Conservation (phyloP, 2,888 invertebrate genomes). For the Platerodrilus igneus region DNA sequence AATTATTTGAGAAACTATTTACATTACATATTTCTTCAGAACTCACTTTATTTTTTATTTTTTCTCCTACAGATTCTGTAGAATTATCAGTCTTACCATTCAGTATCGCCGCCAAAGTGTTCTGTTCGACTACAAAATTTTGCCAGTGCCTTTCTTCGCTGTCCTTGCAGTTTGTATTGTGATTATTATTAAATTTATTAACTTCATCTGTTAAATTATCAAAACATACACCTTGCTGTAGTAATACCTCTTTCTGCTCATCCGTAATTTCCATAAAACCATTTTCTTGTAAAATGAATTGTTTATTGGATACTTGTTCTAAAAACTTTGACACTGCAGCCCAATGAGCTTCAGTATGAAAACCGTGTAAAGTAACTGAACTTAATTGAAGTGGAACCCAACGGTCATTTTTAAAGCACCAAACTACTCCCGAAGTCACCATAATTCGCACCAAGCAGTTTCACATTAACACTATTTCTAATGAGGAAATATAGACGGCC, state of each 20-base stretch:
- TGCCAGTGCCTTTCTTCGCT: conserved; percentile 26
- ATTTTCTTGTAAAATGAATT: conserved; percentile 55
- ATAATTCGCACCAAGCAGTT: too few species aligned
- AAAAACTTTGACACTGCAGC: conserved; percentile 62
- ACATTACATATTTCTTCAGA: conserved; percentile 17
- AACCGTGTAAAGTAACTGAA: conserved; percentile 62
- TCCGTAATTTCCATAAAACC: conserved; percentile 46
- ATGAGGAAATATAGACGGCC: too few species aligned
- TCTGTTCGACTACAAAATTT: conserved; percentile 31
- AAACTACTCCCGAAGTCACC: conserved; percentile 61
- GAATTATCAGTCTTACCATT: conserved; percentile 26
- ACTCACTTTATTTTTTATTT: conserved; percentile 1
- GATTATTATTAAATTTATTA: conserved; percentile 1
- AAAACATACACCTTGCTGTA: conserved; percentile 30
- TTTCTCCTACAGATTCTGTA: not conserved
- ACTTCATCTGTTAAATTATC: not conserved
- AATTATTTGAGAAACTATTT: conserved; percentile 37
- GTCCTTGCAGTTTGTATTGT: conserved; percentile 1
- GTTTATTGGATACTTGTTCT: conserved; percentile 60
- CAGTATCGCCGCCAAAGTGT: conserved; percentile 28
- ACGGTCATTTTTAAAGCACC: conserved; percentile 65
- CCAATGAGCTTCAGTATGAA: conserved; percentile 62
- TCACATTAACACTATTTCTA: too few species aligned
- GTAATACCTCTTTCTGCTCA: conserved; percentile 41
- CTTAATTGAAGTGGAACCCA: conserved; percentile 64